Base-by-base conservation (phyloP, 1,140 invertebrate species). In the Tetramorium simillimum region DNA sequence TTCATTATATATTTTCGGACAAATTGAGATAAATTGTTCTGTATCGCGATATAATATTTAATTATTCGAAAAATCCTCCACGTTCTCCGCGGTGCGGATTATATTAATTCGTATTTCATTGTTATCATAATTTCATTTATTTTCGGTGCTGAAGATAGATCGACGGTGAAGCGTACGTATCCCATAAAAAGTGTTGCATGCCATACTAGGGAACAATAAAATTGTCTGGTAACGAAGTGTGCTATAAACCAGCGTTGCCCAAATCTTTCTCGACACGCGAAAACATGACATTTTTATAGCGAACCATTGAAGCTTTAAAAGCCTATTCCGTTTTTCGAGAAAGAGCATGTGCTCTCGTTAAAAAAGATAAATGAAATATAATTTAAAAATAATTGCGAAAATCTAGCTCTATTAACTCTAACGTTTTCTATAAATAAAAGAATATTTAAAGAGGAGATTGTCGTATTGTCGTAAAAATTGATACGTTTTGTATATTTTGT, bases 261-360 rank as follows among this genome's bases (percentile, higher is more conserved):
- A 73, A 73, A 46, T 51, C 67, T 72, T 72, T 72, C 28, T 60
- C 24, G 69, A 49, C 28, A n/a, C 21, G n/a, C 5, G 14, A 37
- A 33, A 75, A 82, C 37, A 58, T 58, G 65, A 84, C 53, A 21
- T 84, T 84, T 84, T 84, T 60, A 84, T 60, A 73, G 80, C 18
- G 53, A 43, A 58, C 53, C 18, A 73, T 70, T 24, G 14, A 14
- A 37, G 46, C 16, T 73, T 75, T 28, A 60, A 75, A 84, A 84
- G 49, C 16, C n/a, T 33, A 56, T 81, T 56, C 21, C 21, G 28
- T 3, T 18, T 33, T 72, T 33, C 10, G 24, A 21, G 67, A 43
- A 37, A 43, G n/a, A 70, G n/a, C 18, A 49, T 76, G 28, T 56
- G 21, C 16, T 77, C 16, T 40, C 21, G 1, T 2, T 16, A 37